Percentiles rank a stretch among this genome's conserved stretches.
These are phyloP conservation scores for Diadegma fenestrale DNA, from an alignment of 2,888 invertebrate genomes.

Conservation along the genomic window DNA sequence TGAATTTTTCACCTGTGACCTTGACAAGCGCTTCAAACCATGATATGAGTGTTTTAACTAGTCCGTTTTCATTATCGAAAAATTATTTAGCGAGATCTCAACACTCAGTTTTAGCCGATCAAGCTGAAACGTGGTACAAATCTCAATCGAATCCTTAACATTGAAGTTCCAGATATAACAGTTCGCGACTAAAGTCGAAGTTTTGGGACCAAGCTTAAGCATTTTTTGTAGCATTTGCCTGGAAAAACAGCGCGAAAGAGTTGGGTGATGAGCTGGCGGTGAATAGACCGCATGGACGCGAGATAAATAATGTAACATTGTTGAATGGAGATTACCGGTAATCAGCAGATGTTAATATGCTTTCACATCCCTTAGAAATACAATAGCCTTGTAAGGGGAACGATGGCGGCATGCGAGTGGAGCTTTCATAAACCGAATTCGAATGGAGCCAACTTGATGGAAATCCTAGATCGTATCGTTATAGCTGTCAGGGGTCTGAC, in stretches of 20 bases:
- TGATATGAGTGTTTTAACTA: no score
- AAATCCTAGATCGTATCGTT: constrained; percentile 80
- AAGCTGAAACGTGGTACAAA: no score
- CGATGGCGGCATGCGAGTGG: constrained; percentile 66
- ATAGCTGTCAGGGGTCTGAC: constrained; percentile 78
- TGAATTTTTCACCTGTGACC: no score
- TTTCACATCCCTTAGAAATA: constrained; percentile 73
- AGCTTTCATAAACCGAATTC: constrained; percentile 79
- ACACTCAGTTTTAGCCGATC: no score
- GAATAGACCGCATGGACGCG: not conserved
- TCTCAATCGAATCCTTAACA: no score
- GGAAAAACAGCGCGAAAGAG: not conserved
- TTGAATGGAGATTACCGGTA: constrained; percentile 79
- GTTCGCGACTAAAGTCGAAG: no score
- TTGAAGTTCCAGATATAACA: no score
- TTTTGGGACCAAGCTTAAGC: not conserved
- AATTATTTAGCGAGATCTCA: no score
- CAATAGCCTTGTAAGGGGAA: constrained; percentile 74
- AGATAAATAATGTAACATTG: constrained; percentile 76
- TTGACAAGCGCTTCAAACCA: no score
- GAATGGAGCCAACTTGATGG: constrained; percentile 77
- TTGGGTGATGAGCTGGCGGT: not conserved
- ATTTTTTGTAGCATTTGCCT: not conserved
- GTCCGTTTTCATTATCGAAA: no score
- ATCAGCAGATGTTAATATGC: constrained; percentile 82